Evolutionary conservation across 2,113 vertebrate species (phyloP), one percentile per base, ranked within the genome.

Genomic region (Cyprinodon tularosa): DNA sequence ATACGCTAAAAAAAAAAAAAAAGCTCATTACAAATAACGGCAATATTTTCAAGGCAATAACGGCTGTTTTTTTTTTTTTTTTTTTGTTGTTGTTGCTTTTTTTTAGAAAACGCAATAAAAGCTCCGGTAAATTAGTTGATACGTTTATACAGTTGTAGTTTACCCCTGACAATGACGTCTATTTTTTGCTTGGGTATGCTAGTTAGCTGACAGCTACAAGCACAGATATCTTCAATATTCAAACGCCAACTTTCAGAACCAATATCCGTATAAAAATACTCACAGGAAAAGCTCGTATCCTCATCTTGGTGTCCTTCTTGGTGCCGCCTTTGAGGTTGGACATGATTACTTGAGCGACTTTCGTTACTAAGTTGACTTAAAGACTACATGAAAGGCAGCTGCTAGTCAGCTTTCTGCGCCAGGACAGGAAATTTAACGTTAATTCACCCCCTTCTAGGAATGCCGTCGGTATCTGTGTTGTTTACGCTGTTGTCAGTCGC

Each of bases 231-330:
- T 74, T 71, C 82, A 82, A 89, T 80, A 81, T 80, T 11, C 9
- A 39, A 39, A 74, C 74, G 38, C 61, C 65, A 68, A 67, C 59
- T 82, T 59, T 81, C 77, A 73, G 9, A 74, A 70, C 65, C 42
- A 37, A 71, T 53, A 40, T 80, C 68, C 59, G 53, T 37, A 37
- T 13, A 53, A 66, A 47, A 72, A 88, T 82, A 96, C 96, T 97
- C 86, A 97, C 96, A 86, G 97, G 96, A 93, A 97, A 97, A 80
- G 97, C 97, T 93, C 96, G 95, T 95, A 98, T 97, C 95, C 96
- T 95, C 97, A 98, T 98, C 93, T 97, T 98, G 95, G 96, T 97
- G 94, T 97, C 96, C 94, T 97, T 97, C 95, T 96, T 96, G 94
- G 95, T 95, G 92, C 95, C 93, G 92, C 95, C 94, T 96, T 97